phyloP scores from a whole-genome alignment of 2,888 invertebrate genomes.

The Glyphotaelius pellucidus region DNA sequence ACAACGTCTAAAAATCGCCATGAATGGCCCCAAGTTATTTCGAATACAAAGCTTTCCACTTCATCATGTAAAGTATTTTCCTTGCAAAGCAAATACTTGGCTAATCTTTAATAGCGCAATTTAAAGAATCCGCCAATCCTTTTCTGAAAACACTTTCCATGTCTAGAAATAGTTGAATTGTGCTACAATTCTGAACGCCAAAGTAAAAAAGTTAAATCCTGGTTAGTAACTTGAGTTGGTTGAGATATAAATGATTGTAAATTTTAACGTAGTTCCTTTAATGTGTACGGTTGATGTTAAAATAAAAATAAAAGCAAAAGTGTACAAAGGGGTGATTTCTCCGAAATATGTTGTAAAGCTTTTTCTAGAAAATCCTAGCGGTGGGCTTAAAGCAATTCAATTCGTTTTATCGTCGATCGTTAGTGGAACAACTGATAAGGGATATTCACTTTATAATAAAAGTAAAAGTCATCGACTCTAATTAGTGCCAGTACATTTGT shows the following conservation, averaged over 20 bases:
- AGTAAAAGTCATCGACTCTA: slow-evolving; percentile 33
- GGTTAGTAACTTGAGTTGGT: background rate
- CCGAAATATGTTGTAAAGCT: background rate
- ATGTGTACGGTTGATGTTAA: background rate
- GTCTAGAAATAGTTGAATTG: background rate
- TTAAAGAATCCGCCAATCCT: background rate
- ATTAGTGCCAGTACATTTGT: slow-evolving; percentile 4
- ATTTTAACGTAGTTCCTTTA: background rate
- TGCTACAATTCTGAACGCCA: background rate
- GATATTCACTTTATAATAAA: slow-evolving; percentile 2
- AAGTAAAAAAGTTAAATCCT: background rate
- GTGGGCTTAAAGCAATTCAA: slow-evolving; percentile 7
- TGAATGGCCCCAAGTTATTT: background rate
- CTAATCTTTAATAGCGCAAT: background rate
- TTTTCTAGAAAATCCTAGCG: background rate
- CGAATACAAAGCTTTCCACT: slow-evolving; percentile 2
- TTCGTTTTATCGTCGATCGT: slow-evolving; percentile 31
- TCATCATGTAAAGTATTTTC: background rate
- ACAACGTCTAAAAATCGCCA: background rate
- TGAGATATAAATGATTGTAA: background rate
- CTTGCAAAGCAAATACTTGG: background rate
- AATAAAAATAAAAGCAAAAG: background rate
- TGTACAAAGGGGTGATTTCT: background rate
- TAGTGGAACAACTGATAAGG: slow-evolving; percentile 34
- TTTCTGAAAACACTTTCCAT: background rate